phyloP scores from a whole-genome alignment of 2,113 vertebrate genomes.

The Prietella phreatophila region DNA sequence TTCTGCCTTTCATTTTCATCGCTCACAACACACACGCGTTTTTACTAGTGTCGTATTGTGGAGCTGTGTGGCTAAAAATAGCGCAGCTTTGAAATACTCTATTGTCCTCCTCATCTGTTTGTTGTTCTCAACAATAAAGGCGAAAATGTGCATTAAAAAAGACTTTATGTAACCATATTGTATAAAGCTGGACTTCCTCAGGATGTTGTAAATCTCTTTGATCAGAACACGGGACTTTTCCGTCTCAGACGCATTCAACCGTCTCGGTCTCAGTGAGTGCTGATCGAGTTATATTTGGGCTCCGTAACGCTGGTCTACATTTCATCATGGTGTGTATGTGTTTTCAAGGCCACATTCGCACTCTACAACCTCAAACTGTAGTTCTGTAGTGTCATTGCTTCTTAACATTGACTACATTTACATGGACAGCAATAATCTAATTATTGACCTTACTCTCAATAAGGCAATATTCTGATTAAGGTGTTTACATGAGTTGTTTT shows the following conservation, averaged over 20 bases:
- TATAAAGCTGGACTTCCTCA: slow-evolving; percentile 16
- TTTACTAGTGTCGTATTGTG: background rate
- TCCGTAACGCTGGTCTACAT: background rate
- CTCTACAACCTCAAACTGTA: background rate
- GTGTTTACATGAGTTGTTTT: too few species aligned
- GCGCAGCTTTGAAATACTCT: slow-evolving; percentile 7
- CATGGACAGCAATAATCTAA: too few species aligned
- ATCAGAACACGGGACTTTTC: background rate
- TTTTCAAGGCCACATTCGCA: background rate
- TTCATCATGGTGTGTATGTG: background rate
- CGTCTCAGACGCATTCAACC: background rate
- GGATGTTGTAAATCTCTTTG: slow-evolving; percentile 23
- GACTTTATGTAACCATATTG: slow-evolving; percentile 13
- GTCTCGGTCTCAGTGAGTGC: background rate
- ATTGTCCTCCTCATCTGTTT: slow-evolving; percentile 16
- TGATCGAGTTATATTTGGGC: background rate
- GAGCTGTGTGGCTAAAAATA: slow-evolving; percentile 18
- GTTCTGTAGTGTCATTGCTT: background rate
- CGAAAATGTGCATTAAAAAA: background rate
- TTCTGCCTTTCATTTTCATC: slow-evolving; percentile 38
- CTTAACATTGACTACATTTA: background rate
- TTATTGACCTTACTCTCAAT: too few species aligned
- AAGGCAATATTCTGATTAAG: too few species aligned
- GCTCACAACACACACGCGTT: background rate
- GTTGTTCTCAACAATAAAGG: slow-evolving; percentile 23